These are phyloP conservation scores for Halictus ligatus DNA, from an alignment of 2,888 invertebrate species.

Conservation along the genomic window DNA sequence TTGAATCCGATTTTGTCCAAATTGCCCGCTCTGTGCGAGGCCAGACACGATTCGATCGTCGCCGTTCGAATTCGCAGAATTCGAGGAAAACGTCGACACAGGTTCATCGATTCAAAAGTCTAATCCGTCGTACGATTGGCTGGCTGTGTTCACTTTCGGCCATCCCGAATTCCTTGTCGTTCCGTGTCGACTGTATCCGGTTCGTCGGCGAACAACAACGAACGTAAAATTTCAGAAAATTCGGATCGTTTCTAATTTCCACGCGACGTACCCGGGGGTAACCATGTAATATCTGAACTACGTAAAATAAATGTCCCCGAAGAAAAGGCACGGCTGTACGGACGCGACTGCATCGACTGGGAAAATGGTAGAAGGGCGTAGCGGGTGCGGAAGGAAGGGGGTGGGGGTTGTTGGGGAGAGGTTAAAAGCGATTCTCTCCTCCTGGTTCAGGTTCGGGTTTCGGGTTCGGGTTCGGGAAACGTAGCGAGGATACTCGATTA, in stretches of 20 bases:
- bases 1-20: too few species aligned
- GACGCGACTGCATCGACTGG: not conserved
- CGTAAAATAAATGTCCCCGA: not conserved
- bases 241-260: too few species aligned
- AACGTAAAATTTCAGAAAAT: too few species aligned
- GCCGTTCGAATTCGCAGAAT: too few species aligned
- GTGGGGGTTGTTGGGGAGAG: not conserved
- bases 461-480: slow-evolving; percentile 66
- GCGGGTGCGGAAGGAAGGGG: rapidly evolving
- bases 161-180: too few species aligned
- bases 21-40: too few species aligned
- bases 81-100: rapidly evolving
- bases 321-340: not conserved
- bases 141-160: too few species aligned
- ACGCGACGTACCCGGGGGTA: rapidly evolving
- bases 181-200: too few species aligned
- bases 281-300: not conserved
- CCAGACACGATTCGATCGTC: rapidly evolving
- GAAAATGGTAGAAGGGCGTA: not conserved
- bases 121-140: too few species aligned
- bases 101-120: too few species aligned
- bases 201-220: too few species aligned
- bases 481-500: slow-evolving; percentile 80
- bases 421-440: slow-evolving; percentile 36
- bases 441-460: not conserved